Evolutionary conservation across 2,797 vertebrate species (phyloP), one percentile per base, ranked within the genome.

Genomic region (Hipposideros larvatus): DNA sequence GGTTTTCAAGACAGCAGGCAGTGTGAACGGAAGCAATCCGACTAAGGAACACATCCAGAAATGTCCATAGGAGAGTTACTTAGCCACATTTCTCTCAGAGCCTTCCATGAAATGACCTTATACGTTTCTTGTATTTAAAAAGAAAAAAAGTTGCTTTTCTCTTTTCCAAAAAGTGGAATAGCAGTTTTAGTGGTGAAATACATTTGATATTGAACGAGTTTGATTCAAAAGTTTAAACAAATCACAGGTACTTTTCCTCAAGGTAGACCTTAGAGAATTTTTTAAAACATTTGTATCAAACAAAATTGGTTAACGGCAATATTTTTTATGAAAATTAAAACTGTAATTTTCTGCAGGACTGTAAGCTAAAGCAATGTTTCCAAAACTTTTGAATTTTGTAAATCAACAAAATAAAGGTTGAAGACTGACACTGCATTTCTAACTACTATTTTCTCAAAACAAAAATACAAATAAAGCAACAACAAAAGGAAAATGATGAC

Each of bases 191-290:
- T 61, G 53, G 26, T 43, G 22, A 79, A 87, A 82, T 51, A 46
- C 37, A 90, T 68, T 91, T 80, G 61, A 65, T 26, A 70, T 65
- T 71, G 18, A 70, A 77, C 26, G 41, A 59, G 14, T 83, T 90
- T 75, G 80, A 85, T 63, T 94, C 19, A n/a, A 90, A 80, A 74
- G 14, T 4, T 88, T 90, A 90, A 28, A 68, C 3, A 94, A 90
- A 92, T 61, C 61, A 71, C 14, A 96, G 16, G 4, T 83, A 74
- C 7, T 4, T 88, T 82, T 95, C 37, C 48, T 82, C 14, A 51
- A 85, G 37, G 57, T n/a, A 59, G 11, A 83, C 4, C 22, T 95
- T 5, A 78, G 37, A 78, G 37, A 65, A 18, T 77, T 63, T 88
- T 24, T 19, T 14, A 51, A 51, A 51, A 15, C 48, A 51, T 51